These are phyloP conservation scores for Andrena cerasifolii DNA, from an alignment of 1,140 invertebrate genomes.

Conservation along the genomic window DNA sequence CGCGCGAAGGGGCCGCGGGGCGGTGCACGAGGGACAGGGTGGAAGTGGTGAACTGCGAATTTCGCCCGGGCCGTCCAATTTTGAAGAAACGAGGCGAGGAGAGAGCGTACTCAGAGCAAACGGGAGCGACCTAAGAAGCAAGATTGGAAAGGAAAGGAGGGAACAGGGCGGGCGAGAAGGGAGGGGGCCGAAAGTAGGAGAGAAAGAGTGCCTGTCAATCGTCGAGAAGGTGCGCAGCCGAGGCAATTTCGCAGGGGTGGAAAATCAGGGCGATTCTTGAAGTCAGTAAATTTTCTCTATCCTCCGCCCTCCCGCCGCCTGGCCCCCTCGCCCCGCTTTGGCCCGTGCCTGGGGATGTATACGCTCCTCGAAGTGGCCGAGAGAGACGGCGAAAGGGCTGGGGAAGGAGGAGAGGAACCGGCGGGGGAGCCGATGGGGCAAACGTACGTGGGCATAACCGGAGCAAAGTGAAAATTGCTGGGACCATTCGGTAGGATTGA, in stretches of 20 bases:
- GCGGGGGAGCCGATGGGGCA: slow-evolving; percentile 37
- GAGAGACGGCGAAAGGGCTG: background rate
- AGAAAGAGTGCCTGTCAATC: slow-evolving; percentile 68
- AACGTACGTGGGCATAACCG: slow-evolving; percentile 67
- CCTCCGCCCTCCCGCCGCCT: background rate
- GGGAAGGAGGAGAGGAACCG: background rate
- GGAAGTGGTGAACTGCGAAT: slow-evolving; percentile 38
- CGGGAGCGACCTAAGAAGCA: slow-evolving; percentile 24
- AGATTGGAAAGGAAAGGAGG: slow-evolving; percentile 33
- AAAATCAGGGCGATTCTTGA: slow-evolving; percentile 72
- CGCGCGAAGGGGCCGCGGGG: background rate
- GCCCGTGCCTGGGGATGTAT: slow-evolving; percentile 22
- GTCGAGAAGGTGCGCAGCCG: slow-evolving; percentile 59
- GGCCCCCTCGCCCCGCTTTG: background rate
- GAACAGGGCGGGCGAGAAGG: background rate
- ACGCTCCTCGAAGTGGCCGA: background rate
- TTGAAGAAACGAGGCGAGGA: slow-evolving; percentile 57
- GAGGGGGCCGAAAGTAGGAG: background rate
- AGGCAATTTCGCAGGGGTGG: slow-evolving; percentile 69
- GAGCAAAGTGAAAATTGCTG: slow-evolving; percentile 75
- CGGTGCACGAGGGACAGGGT: background rate
- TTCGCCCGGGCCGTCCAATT: slow-evolving; percentile 68
- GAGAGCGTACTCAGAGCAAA: slow-evolving; percentile 39
- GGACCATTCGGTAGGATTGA: slow-evolving; percentile 70
- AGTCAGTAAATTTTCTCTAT: slow-evolving; percentile 70